A percentile compares a stretch with the other conserved stretches of the same genome.
Conservation (phyloP, 2,888 invertebrate genomes). For the Mycalesis mineus region DNA sequence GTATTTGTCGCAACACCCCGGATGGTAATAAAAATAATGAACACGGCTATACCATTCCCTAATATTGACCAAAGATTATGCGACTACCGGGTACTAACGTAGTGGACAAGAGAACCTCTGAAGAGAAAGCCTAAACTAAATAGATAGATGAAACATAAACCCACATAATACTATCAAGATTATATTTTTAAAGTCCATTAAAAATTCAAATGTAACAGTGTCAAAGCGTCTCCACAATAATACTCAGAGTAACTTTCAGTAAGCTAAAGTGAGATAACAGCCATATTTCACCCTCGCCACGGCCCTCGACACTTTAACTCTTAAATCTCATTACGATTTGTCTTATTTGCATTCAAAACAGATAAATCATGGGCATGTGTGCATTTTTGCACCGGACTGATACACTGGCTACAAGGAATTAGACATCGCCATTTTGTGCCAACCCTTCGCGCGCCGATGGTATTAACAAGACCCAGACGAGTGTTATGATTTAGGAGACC, state of each 20-base stretch:
- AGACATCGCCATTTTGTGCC: constrained; percentile 33
- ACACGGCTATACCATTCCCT: constrained; percentile 20
- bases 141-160: too few species aligned
- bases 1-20: constrained; percentile 42
- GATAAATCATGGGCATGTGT: constrained; percentile 62
- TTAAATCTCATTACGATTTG: constrained; percentile 73
- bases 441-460: constrained; percentile 45
- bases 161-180: too few species aligned
- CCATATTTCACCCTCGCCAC: constrained; percentile 34
- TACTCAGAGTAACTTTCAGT: constrained; percentile 6
- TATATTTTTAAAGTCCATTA: neutral
- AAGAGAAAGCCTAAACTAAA: too few species aligned
- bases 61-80: constrained; percentile 14
- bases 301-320: constrained; percentile 37
- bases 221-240: neutral
- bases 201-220: neutral
- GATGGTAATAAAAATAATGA: constrained; percentile 42
- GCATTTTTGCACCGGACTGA: constrained; percentile 52
- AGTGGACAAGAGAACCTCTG: neutral
- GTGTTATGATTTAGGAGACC: constrained; percentile 65
- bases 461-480: constrained; percentile 70
- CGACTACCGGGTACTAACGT: neutral
- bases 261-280: constrained; percentile 13
- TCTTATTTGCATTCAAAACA: constrained; percentile 64
- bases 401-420: constrained; percentile 35